Evolutionary conservation across 64 coral and sea anemone species (phyloP), one percentile per base, ranked within the genome.

Genomic region (Orbicella faveolata): DNA sequence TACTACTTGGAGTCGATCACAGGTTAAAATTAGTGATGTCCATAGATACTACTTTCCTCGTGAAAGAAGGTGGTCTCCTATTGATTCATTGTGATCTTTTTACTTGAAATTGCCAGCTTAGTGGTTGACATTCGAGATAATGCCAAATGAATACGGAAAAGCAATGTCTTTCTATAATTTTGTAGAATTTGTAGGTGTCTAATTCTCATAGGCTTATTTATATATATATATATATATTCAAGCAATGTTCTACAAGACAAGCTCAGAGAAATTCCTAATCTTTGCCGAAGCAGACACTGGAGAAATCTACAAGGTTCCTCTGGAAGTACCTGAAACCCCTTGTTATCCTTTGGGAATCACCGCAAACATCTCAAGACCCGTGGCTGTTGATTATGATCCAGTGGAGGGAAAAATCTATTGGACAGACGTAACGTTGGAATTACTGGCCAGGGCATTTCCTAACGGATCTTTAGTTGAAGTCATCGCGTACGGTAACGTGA

Each of bases 361-460:
- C 36, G 25, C 74, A 16, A 80, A 92, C 75, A 92, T 87, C 34
- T 70, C 75, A 2, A 69, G 12, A n/a, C 81, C 90, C 2, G 59
- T 83, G 3, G 90, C 94, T 61, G 77, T 96, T 34, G 89, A 81
- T 36, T 92, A 92, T 34, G 89, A 89, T 63, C 80, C 86, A 13
- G 17, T 73, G 0, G 94, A 96, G 19, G 16, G 75, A 23, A 67
- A 79, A 23, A 39, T 96, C 6, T 96, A 96, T 74, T 96, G 90
- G 90, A 89, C 94, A 16, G 94, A 96, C 35, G 73, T 74, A 14
- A 53, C 35, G 4, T 64, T 79, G 20, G 65, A 79, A 73, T 20
- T 76, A 36, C 39, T 96, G 3, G 59, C 51, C 20, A 80, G 94
- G 36, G 79, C 90, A 20, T 77, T 79, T 34, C 61, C 73, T 23